Evolutionary conservation across 1,140 invertebrate species (phyloP).

Genomic region (Hycleus cichorii): DNA sequence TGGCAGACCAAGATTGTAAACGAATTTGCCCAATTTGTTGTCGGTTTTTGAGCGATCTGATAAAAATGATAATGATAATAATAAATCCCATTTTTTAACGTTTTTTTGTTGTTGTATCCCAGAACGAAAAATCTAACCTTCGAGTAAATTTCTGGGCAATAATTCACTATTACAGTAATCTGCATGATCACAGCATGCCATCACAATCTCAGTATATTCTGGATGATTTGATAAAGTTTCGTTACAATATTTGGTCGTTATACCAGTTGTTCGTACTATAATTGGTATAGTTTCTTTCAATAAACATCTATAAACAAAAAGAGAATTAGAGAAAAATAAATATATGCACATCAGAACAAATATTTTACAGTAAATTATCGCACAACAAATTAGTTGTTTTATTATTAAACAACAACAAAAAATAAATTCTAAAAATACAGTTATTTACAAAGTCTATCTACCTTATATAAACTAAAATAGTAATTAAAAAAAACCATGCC

Average conservation of each 20-base stretch:
- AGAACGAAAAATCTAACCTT: constrained; percentile 12
- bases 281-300: constrained; percentile 24
- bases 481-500: background rate
- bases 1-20: constrained; percentile 8
- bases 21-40: constrained; percentile 1
- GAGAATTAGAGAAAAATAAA: background rate
- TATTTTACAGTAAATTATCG: too few relatives aligned
- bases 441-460: too few relatives aligned
- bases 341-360: too few relatives aligned
- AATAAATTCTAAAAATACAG: too few relatives aligned
- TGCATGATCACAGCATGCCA: constrained; percentile 28
- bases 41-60: too few relatives aligned
- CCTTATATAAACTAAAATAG: too few relatives aligned
- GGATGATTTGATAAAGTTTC: constrained; percentile 18
- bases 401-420: too few relatives aligned
- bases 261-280: constrained; percentile 14
- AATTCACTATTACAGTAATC: constrained; percentile 32
- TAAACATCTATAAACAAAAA: constrained; percentile 34
- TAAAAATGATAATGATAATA: background rate
- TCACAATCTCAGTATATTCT: constrained; percentile 17
- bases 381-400: too few relatives aligned
- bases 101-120: background rate
- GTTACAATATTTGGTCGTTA: constrained; percentile 27
- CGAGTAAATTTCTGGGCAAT: constrained; percentile 8
- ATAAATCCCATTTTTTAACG: constrained; percentile 6